A percentile compares a stretch with the other conserved stretches of the same genome.
These are phyloP conservation scores for Apamea monoglypha DNA, from an alignment of 2,888 invertebrate species.

Conservation along the genomic window DNA sequence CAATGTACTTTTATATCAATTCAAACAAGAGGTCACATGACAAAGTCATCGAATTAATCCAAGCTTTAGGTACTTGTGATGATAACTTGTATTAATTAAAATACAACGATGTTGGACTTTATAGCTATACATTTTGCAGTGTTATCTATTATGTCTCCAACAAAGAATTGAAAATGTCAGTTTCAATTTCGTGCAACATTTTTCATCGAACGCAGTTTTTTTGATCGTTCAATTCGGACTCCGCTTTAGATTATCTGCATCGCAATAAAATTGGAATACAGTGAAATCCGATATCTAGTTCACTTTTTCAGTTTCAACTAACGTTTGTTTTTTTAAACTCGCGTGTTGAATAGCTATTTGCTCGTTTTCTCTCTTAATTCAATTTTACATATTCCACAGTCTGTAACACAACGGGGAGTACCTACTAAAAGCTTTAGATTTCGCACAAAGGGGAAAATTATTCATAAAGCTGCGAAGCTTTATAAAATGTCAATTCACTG, in stretches of 20 bases:
- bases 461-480: conserved; percentile 10
- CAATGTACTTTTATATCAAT: conserved; percentile 16
- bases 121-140: conserved; percentile 22
- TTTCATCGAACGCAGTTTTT: conserved; percentile 38
- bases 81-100: conserved; percentile 14
- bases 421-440: background rate
- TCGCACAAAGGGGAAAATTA: background rate
- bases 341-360: background rate
- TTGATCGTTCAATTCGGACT: conserved; percentile 30
- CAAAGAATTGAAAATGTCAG: conserved; percentile 26
- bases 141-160: conserved; percentile 11
- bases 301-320: conserved; percentile 24
- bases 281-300: conserved; percentile 32
- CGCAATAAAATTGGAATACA: conserved; percentile 17
- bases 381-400: conserved; percentile 4
- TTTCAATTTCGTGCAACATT: conserved; percentile 24
- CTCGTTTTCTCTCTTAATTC: conserved; percentile 2
- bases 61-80: conserved; percentile 4
- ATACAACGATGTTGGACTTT: background rate
- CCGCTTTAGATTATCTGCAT: conserved; percentile 23
- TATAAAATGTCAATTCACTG: conserved; percentile 23
- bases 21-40: conserved; percentile 22
- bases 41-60: conserved; percentile 17
- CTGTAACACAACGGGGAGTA: background rate
- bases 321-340: conserved; percentile 14